Conservation (phyloP, 2,888 invertebrate genomes). For the Patella caerulea region DNA sequence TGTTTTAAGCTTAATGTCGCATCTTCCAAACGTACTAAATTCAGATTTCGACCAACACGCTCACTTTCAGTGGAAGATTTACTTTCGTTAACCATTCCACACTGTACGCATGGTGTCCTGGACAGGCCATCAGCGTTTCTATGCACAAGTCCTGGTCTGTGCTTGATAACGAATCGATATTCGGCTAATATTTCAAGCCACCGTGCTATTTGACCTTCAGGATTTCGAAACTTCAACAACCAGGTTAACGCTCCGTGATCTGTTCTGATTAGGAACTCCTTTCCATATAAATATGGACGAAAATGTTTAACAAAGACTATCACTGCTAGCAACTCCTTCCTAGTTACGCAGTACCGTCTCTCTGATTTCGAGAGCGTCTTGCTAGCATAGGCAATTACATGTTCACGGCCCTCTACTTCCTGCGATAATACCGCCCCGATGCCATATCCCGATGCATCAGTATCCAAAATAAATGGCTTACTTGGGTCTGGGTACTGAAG, state of each 20-base stretch:
- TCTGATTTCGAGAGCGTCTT: constrained; percentile 34
- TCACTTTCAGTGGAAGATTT: background rate
- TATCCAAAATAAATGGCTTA: constrained; percentile 38
- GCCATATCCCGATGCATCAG: constrained; percentile 42
- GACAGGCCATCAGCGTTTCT: no score
- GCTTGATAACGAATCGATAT: no score
- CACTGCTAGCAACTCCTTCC: constrained; percentile 38
- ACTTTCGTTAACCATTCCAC: background rate
- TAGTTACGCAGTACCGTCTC: constrained; percentile 38
- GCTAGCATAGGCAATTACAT: constrained; percentile 41
- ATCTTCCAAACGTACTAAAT: background rate
- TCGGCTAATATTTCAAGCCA: no score
- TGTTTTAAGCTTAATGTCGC: background rate
- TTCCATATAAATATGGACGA: no score
- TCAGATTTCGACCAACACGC: background rate
- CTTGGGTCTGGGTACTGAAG: constrained; percentile 31
- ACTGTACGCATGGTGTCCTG: constrained; percentile 12
- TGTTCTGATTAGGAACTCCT: no score
- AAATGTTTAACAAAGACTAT: constrained; percentile 38
- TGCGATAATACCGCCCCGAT: constrained; percentile 45
- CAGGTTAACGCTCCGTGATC: no score
- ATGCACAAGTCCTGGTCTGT: no score
- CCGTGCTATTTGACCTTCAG: no score
- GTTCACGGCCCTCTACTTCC: constrained; percentile 38
- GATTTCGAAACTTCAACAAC: no score